phyloP scores from a whole-genome alignment of 37 sponge, comb jelly and placozoan species.

The Halisarca cf. caerulea region DNA sequence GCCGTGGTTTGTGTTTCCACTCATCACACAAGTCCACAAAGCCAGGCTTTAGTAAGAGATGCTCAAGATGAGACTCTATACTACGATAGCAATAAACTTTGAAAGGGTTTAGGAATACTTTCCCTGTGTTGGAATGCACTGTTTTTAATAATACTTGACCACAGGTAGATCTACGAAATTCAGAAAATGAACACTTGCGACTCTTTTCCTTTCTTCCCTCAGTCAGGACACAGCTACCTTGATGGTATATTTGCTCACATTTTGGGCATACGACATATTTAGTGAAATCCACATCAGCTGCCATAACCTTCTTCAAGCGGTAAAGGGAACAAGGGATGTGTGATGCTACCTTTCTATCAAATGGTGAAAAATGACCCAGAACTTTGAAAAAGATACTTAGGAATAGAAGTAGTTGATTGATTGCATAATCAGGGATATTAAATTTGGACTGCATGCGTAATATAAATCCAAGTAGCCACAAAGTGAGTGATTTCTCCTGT shows the following conservation, averaged over 20 bases:
- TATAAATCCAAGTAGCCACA: constrained; percentile 27
- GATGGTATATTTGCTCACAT: too few species aligned
- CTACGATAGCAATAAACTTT: constrained; percentile 47
- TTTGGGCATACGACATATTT: constrained; percentile 28
- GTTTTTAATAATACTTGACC: constrained; percentile 33
- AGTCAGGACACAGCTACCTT: too few species aligned
- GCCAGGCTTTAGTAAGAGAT: constrained; percentile 24
- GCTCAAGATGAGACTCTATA: constrained; percentile 15
- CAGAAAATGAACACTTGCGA: too few species aligned
- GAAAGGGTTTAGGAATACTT: constrained; percentile 31
- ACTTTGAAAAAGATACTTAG: constrained; percentile 12
- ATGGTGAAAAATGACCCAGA: background rate
- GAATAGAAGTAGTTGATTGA: constrained; percentile 6
- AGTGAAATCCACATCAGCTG: background rate
- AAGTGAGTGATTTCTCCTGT: background rate
- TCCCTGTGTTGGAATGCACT: constrained; percentile 14
- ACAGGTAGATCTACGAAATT: background rate
- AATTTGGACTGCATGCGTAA: constrained; percentile 9
- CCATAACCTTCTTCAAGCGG: background rate
- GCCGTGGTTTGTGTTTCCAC: constrained; percentile 18
- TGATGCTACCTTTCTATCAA: background rate
- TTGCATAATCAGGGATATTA: constrained; percentile 34
- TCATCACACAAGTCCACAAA: constrained; percentile 40
- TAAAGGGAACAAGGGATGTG: background rate
- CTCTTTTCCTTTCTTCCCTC: too few species aligned